Evolutionary conservation across 2,888 invertebrate genomes (phyloP).

Genomic region (Drosophila rubida): DNA sequence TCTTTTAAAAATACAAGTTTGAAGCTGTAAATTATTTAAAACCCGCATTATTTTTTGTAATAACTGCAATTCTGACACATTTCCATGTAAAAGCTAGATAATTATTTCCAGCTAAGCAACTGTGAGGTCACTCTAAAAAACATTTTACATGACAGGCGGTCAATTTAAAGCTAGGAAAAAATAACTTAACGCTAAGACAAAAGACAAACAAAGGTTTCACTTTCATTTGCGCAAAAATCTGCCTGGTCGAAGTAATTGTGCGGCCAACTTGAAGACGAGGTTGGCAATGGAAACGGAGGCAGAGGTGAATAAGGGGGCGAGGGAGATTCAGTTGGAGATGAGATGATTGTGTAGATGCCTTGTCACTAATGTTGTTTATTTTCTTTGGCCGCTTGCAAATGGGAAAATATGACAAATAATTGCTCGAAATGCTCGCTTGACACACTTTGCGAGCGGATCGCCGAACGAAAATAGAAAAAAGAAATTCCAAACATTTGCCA

Average conservation of each 20-base stretch:
- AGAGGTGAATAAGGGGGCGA: conserved; percentile 12
- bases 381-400: conserved; percentile 55
- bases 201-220: conserved; percentile 59
- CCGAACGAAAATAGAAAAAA: conserved; percentile 30
- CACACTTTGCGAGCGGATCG: conserved; percentile 62
- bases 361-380: conserved; percentile 76
- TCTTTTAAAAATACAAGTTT: too few relatives aligned
- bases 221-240: conserved; percentile 72
- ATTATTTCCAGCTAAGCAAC: conserved; percentile 20
- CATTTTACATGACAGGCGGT: conserved; percentile 43
- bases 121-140: conserved; percentile 29
- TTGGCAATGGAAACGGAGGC: conserved; percentile 19
- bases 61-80: conserved; percentile 3
- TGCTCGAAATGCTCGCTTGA: conserved; percentile 72
- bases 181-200: conserved; percentile 12
- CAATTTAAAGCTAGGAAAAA: conserved; percentile 17
- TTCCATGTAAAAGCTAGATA: neutral
- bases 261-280: conserved; percentile 43
- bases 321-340: conserved; percentile 32
- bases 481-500: conserved; percentile 50
- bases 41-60: too few relatives aligned
- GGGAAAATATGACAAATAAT: conserved; percentile 77
- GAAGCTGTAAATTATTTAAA: too few relatives aligned
- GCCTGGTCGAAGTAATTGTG: conserved; percentile 54
- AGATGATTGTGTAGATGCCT: conserved; percentile 50